These are phyloP conservation scores for Glaucomys volans DNA, from an alignment of 2,113 vertebrate species.

Conservation along the genomic window DNA sequence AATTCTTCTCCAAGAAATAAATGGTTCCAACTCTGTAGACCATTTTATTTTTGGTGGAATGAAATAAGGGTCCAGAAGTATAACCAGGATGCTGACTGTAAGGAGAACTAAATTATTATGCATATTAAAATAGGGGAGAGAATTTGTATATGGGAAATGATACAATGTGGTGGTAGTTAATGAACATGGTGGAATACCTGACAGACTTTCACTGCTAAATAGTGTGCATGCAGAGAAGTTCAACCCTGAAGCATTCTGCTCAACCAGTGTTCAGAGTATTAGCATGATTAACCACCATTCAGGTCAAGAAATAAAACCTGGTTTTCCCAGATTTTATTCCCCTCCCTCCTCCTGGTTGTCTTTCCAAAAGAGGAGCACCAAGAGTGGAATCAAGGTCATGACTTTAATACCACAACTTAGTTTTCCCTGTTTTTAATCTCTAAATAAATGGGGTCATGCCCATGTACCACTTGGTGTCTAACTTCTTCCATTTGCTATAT, in stretches of 20 bases:
- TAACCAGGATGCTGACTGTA: neutral
- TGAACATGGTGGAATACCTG: neutral
- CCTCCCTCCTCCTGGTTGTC: neutral
- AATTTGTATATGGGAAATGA: neutral
- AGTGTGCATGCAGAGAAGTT: neutral
- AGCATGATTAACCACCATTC: neutral
- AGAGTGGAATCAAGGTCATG: neutral
- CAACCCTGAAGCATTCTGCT: neutral
- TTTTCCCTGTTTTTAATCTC: neutral
- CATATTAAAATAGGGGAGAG: neutral
- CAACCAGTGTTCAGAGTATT: neutral
- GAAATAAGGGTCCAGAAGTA: neutral
- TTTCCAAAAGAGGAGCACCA: neutral
- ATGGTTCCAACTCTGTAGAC: neutral
- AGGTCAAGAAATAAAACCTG: neutral
- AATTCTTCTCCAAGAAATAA: neutral
- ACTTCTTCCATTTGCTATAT: neutral
- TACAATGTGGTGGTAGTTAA: no score
- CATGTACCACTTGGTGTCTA: neutral
- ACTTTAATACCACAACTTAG: neutral
- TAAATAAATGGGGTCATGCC: neutral
- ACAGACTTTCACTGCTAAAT: accelerated
- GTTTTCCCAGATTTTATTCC: neutral
- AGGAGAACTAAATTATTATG: neutral
- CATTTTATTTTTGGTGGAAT: neutral